Conservation (phyloP, 2,113 vertebrate species). For the Hyaena hyaena region DNA sequence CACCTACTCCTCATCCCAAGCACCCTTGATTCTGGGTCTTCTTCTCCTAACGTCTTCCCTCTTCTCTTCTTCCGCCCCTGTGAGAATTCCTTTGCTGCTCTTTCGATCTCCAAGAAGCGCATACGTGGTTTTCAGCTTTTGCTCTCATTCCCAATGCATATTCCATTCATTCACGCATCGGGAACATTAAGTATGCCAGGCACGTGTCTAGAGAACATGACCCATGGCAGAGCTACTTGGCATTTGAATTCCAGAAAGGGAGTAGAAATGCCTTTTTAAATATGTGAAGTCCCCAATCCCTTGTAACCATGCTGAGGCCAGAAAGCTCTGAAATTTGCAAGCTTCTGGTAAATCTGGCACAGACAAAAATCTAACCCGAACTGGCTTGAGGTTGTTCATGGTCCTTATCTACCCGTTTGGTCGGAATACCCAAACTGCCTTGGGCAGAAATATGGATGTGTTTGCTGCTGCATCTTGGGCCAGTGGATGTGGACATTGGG, state of each 20-base stretch:
- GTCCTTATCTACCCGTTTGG: not conserved
- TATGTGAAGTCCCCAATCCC: not conserved
- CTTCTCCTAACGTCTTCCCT: not conserved
- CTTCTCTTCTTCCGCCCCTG: not conserved
- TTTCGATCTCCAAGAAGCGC: not conserved
- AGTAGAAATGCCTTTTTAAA: not conserved
- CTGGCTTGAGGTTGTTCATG: not conserved
- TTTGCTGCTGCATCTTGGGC: not conserved
- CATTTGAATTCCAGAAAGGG: not conserved
- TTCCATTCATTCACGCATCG: not conserved
- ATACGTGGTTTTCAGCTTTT: not conserved
- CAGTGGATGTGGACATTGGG: accelerated
- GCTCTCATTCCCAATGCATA: not conserved
- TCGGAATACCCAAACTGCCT: not conserved
- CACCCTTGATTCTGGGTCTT: not conserved
- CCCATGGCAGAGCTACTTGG: not conserved
- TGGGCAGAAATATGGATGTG: accelerated
- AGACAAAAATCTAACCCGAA: not conserved
- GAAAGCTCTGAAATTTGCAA: not conserved
- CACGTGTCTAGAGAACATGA: not conserved
- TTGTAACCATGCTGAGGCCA: not conserved
- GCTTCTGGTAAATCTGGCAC: not conserved
- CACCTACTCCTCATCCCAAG: not conserved
- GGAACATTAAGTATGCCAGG: not conserved
- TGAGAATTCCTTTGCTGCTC: not conserved